Base-by-base conservation (phyloP, 2,888 invertebrate species). In the Melanostoma scalare region DNA sequence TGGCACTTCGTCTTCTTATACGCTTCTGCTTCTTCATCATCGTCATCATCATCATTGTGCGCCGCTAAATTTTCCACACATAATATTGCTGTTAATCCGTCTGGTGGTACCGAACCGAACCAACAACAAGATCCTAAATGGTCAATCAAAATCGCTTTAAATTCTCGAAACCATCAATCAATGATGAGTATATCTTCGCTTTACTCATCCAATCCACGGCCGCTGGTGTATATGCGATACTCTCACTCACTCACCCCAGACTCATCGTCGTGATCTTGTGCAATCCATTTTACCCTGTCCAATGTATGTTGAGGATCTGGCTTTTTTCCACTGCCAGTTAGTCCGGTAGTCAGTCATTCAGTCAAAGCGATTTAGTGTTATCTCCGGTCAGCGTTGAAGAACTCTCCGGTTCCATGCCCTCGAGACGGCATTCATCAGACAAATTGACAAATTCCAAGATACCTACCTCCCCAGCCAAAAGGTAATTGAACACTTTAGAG, bases 91-190 rank as follows among this genome's bases (percentile, higher is more conserved):
- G 76, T 77, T 72, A 81, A 81, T 76, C 81, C 80, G 30, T 67
- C 67, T 60, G 46, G 65, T 42, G 46, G 50, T 65, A 8, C 2
- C 33, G 33, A 65, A 42, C 67, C 42, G 50, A 52, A 33, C 42
- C 50, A 67, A 67, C 53, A 79, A 60, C 67, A 60, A 63, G 56
- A 67, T 75, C 78, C 74, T 84, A 84, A 84, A 84, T 84, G 84
- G 84, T 84, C 78, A 84, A 84, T 84, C 79, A 74, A 84, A 84
- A 84, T 84, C 78, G 78, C 75, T 84, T 79, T 84, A 79, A 84
- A 75, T 84, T 79, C 79, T 84, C 67, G 61, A 79, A 79, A 75
- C 84, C 78, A 84, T 84, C 84, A 84, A 84, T 84, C 84, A 84
- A 84, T 84, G 78, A 84, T 84, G 84, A 78, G 74, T 65, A 55